Conservation (phyloP, 2,888 invertebrate species). For the Drosophila koepferae region DNA sequence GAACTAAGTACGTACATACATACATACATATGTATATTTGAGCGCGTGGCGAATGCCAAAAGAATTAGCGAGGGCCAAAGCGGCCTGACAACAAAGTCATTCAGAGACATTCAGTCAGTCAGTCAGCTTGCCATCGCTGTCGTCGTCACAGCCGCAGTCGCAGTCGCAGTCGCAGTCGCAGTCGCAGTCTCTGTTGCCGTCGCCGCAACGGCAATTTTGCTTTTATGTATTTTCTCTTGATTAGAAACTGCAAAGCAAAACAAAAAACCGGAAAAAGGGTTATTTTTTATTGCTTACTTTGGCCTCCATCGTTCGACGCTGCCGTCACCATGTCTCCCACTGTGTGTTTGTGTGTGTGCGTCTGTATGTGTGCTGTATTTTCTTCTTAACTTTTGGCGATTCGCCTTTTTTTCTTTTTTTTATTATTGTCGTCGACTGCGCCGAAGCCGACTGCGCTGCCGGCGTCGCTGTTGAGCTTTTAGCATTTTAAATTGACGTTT, state of each 20-base stretch:
- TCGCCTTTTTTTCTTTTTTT: slow-evolving; percentile 62
- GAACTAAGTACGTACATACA: not conserved
- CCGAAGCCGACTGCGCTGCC: slow-evolving; percentile 52
- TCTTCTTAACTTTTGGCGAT: slow-evolving; percentile 79
- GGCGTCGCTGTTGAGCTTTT: slow-evolving; percentile 63
- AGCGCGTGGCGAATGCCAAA: slow-evolving; percentile 36
- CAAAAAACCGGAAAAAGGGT: slow-evolving; percentile 82
- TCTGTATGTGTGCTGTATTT: slow-evolving; percentile 60
- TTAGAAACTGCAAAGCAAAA: slow-evolving; percentile 80
- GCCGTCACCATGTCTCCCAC: slow-evolving; percentile 58
- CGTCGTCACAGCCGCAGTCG: not conserved
- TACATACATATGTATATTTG: not conserved
- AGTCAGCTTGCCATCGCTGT: not conserved
- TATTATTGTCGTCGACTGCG: slow-evolving; percentile 76
- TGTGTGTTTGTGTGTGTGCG: slow-evolving; percentile 34
- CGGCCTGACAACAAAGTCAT: slow-evolving; percentile 41
- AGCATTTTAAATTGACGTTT: slow-evolving; percentile 82
- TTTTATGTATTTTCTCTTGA: slow-evolving; percentile 74
- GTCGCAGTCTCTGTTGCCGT: slow-evolving; percentile 4
- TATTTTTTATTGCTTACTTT: slow-evolving; percentile 75
- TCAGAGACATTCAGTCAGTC: slow-evolving; percentile 41
- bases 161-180: not conserved
- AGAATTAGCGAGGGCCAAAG: slow-evolving; percentile 47
- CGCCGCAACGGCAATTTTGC: slow-evolving; percentile 54
- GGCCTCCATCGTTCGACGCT: slow-evolving; percentile 20